Evolutionary conservation across 2,113 vertebrate genomes (phyloP).

Genomic region (Todiramphus saurophagus): DNA sequence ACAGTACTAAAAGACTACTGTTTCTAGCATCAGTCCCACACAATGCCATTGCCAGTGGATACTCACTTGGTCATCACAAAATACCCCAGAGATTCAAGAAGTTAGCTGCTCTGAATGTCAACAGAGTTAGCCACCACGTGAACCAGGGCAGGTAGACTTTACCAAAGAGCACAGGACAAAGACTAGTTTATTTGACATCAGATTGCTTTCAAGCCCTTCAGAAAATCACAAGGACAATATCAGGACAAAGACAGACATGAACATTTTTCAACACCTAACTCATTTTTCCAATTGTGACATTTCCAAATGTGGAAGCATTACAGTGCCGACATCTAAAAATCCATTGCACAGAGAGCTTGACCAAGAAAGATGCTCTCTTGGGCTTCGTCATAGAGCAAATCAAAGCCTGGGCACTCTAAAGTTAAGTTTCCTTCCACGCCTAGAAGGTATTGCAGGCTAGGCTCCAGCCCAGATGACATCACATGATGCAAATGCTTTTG

Average conservation of each 20-base stretch:
- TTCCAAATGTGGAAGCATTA: neutral
- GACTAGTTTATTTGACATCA: neutral
- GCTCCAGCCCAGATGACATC: neutral
- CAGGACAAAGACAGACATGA: fast-evolving
- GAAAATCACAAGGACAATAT: neutral
- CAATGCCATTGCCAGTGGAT: neutral
- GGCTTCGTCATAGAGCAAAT: neutral
- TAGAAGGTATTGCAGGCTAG: neutral
- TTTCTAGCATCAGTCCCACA: neutral
- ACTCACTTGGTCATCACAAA: neutral
- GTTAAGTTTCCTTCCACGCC: neutral
- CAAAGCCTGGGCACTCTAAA: neutral
- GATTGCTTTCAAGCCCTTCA: neutral
- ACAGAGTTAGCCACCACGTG: fast-evolving
- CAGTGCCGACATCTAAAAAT: neutral
- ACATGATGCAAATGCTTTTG: neutral
- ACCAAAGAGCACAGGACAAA: neutral
- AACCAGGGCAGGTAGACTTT: neutral
- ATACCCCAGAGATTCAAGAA: neutral
- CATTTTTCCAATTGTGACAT: neutral
- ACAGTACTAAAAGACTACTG: neutral
- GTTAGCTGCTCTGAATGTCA: neutral
- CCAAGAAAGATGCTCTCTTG: neutral
- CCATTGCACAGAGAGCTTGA: neutral
- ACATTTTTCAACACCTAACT: neutral